Percentiles rank a stretch among this genome's conserved stretches.
Conservation (phyloP, 1,140 invertebrate species). For the Lineus longissimus region DNA sequence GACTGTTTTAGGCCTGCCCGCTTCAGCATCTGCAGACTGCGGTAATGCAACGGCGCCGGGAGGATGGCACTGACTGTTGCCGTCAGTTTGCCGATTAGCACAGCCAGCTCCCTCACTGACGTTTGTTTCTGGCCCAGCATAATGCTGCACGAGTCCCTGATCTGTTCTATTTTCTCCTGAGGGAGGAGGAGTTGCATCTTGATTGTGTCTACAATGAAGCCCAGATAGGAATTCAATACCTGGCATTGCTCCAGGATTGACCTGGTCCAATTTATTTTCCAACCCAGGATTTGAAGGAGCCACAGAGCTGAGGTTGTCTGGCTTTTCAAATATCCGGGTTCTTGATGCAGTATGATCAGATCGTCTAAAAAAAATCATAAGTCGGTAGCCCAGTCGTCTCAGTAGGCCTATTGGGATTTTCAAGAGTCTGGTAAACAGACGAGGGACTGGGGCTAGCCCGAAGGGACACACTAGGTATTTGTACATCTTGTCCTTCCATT, state of each 20-base stretch:
- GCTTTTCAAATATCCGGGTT: too few relatives aligned
- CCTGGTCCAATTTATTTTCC: neutral
- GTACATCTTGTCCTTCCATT: neutral
- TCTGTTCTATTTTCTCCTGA: neutral
- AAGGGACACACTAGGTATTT: neutral
- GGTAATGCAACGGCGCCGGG: neutral
- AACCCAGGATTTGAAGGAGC: too few relatives aligned
- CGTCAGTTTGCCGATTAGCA: neutral
- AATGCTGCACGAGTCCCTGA: neutral
- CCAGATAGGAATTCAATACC: neutral
- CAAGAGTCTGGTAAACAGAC: neutral
- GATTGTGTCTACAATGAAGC: neutral
- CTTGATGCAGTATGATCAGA: neutral
- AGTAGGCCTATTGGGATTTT: neutral
- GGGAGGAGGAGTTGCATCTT: neutral
- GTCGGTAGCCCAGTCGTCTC: neutral
- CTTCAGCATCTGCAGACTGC: neutral
- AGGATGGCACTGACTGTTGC: slow-evolving; percentile 3
- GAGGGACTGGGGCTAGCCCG: neutral
- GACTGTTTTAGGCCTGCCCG: neutral
- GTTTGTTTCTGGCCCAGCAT: neutral
- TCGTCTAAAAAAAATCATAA: slow-evolving; percentile 3
- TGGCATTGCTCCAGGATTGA: neutral
- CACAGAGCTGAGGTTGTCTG: too few relatives aligned
- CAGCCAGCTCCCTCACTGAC: neutral